These are phyloP conservation scores for Chrysemys picta DNA, from an alignment of 2,113 vertebrate species.

Conservation along the genomic window DNA sequence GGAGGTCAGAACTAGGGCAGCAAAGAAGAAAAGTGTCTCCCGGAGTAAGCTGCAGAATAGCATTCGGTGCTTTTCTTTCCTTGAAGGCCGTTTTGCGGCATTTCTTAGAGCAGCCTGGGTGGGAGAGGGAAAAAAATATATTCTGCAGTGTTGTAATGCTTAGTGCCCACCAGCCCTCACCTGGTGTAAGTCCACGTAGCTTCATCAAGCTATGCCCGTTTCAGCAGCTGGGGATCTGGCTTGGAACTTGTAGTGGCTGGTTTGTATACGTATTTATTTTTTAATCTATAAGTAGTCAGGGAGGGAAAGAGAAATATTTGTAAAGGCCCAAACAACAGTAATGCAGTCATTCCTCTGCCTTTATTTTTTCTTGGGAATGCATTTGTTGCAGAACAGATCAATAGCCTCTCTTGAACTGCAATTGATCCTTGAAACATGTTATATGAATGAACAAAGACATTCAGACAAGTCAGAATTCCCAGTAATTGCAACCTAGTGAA, in stretches of 20 bases:
- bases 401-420: background rate
- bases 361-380: background rate
- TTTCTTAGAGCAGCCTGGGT: background rate
- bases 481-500: background rate
- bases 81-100: background rate
- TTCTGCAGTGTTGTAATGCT: too few species aligned
- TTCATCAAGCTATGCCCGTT: background rate
- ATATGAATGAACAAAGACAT: fast-evolving
- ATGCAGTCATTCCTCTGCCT: background rate
- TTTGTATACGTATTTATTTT: background rate
- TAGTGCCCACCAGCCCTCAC: background rate
- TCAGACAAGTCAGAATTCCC: background rate
- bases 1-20: background rate
- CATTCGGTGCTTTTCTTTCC: background rate
- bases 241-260: background rate
- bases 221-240: background rate
- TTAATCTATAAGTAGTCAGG: background rate
- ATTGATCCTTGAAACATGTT: background rate
- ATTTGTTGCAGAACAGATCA: background rate
- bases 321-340: background rate
- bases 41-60: background rate
- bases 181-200: background rate
- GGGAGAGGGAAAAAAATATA: background rate
- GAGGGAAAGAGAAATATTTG: background rate
- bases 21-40: background rate